Evolutionary conservation across 2,797 vertebrate species (phyloP).

Genomic region (Helicolenus hilgendorfi): DNA sequence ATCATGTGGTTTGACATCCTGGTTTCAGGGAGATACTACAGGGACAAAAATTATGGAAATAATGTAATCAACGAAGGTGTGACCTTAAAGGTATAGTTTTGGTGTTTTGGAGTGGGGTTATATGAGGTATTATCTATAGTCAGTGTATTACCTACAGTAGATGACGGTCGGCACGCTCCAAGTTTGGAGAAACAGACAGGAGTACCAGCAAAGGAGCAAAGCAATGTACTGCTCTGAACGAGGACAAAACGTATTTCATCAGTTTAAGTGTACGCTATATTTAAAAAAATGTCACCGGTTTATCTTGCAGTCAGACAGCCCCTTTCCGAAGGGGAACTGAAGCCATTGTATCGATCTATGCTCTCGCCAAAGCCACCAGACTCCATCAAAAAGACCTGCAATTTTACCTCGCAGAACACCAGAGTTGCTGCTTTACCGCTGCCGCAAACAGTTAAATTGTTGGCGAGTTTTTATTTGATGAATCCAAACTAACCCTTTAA

Average conservation of each 20-base stretch:
- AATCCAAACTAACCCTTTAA: neutral
- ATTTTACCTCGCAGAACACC: neutral
- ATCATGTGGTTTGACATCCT: conserved; percentile 20
- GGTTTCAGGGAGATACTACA: neutral
- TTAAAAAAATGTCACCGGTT: no score
- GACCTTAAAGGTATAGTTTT: neutral
- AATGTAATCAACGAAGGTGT: neutral
- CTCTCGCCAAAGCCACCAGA: neutral
- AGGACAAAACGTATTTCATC: accelerated
- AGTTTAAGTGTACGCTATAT: no score
- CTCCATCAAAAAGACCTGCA: neutral
- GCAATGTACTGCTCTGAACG: accelerated
- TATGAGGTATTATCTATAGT: no score
- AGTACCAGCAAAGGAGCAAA: no score
- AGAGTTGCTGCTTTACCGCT: no score
- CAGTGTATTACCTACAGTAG: accelerated
- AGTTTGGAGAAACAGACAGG: no score
- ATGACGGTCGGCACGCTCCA: accelerated
- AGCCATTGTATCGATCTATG: accelerated
- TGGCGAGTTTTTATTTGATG: accelerated
- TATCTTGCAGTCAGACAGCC: neutral
- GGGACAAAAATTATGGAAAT: neutral
- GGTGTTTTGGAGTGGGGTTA: no score
- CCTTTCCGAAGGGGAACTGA: accelerated
- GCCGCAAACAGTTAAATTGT: neutral